A percentile compares a stretch with the other conserved stretches of the same genome.
phyloP scores from a whole-genome alignment of 1,140 invertebrate species.

The Olivierus martensii region DNA sequence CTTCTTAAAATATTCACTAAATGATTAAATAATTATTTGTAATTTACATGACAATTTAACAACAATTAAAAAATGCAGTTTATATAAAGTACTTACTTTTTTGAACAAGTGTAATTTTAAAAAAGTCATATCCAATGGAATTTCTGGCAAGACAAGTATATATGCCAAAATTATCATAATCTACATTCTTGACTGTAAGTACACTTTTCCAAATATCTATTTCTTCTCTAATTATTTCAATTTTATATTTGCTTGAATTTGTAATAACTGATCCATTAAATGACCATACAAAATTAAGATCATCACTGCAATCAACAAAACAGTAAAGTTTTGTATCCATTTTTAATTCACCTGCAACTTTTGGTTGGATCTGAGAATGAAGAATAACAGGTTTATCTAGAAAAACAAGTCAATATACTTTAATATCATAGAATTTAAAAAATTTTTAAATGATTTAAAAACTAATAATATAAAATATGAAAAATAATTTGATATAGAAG shows the following conservation, averaged over 20 bases:
- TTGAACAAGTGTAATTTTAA: conserved; percentile 11
- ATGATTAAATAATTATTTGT: no score
- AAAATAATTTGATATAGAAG: no score
- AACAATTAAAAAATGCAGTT: neutral
- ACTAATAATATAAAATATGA: no score
- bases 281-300: conserved; percentile 66
- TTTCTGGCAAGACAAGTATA: conserved; percentile 82
- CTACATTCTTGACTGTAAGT: conserved; percentile 65
- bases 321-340: conserved; percentile 65
- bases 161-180: conserved; percentile 65
- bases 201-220: conserved; percentile 35
- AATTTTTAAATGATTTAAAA: neutral
- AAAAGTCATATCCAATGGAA: conserved; percentile 53
- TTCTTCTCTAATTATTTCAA: conserved; percentile 33
- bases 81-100: conserved; percentile 11
- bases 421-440: conserved; percentile 4
- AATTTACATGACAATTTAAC: no score
- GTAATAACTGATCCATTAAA: conserved; percentile 16
- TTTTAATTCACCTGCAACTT: conserved; percentile 74
- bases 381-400: conserved; percentile 77
- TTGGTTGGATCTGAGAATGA: conserved; percentile 54
- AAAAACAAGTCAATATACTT: conserved; percentile 15
- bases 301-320: conserved; percentile 60
- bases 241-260: conserved; percentile 44
- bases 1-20: no score